Evolutionary conservation across 2,113 vertebrate species (phyloP).

Genomic region (Phylloscopus whistleri): DNA sequence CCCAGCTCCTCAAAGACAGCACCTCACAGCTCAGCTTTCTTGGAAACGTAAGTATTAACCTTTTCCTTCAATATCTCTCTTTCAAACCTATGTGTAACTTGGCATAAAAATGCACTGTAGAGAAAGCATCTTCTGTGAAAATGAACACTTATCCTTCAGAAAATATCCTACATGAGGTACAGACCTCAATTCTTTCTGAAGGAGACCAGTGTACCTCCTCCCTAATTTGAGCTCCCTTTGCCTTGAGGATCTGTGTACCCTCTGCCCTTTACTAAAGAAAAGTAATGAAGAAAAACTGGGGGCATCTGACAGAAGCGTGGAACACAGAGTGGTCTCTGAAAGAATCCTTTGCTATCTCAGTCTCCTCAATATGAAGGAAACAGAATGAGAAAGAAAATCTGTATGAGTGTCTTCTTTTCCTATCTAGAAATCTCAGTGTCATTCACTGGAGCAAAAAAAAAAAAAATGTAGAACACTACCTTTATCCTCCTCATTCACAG

Average conservation of each 20-base stretch:
- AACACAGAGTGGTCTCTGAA: background rate
- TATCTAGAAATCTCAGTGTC: background rate
- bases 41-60: background rate
- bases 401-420: background rate
- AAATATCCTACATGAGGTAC: background rate
- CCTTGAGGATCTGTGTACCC: background rate
- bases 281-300: background rate
- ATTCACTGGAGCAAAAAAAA: background rate
- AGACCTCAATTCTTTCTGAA: background rate
- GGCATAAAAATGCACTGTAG: background rate
- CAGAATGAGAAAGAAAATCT: conserved; percentile 17
- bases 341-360: background rate
- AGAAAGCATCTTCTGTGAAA: background rate
- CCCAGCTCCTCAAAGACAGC: background rate
- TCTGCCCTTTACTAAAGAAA: background rate
- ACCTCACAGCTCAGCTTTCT: background rate
- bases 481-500: background rate
- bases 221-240: background rate
- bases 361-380: background rate
- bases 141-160: background rate
- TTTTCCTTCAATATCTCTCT: background rate
- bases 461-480: background rate
- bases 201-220: background rate
- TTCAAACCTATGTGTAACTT: background rate
- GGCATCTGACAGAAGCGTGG: background rate